Percentiles rank a stretch among this genome's conserved stretches.
Evolutionary conservation across 1,140 invertebrate genomes (phyloP).

Genomic region (Halesus radiatus): DNA sequence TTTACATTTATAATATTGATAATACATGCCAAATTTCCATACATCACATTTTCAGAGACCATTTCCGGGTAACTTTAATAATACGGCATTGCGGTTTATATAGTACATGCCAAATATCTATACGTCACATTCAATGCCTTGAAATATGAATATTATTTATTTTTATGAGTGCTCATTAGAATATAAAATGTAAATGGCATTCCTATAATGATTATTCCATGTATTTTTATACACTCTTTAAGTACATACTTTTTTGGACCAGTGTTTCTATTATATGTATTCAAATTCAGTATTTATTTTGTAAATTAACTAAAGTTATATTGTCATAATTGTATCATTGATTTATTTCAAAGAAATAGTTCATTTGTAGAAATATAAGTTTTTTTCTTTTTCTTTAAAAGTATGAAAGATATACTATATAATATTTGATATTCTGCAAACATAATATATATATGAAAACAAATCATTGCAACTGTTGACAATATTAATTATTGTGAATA

Average conservation of each 20-base stretch:
- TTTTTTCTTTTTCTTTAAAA: neutral
- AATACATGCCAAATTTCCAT: too few species aligned
- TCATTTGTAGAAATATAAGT: too few species aligned
- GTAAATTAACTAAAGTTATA: neutral
- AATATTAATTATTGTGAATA: conserved; percentile 45
- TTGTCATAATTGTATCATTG: too few species aligned
- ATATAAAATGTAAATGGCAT: neutral
- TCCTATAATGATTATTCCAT: conserved; percentile 1
- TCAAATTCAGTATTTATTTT: conserved; percentile 8
- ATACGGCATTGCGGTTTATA: too few species aligned
- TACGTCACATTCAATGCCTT: too few species aligned
- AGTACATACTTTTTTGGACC: neutral
- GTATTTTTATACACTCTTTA: neutral
- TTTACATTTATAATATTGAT: too few species aligned
- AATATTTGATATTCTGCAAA: conserved; percentile 12
- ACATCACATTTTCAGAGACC: too few species aligned
- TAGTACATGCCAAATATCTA: too few species aligned
- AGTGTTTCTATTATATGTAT: neutral
- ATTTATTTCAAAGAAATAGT: too few species aligned
- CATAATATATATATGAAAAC: conserved; percentile 18
- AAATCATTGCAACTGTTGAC: conserved; percentile 44
- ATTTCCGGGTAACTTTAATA: too few species aligned
- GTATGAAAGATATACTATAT: neutral
- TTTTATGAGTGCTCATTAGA: neutral
- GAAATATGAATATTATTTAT: neutral